Percentiles rank a stretch among this genome's conserved stretches.
Conservation (phyloP, 1,140 invertebrate genomes). For the Pogonus chalceus region DNA sequence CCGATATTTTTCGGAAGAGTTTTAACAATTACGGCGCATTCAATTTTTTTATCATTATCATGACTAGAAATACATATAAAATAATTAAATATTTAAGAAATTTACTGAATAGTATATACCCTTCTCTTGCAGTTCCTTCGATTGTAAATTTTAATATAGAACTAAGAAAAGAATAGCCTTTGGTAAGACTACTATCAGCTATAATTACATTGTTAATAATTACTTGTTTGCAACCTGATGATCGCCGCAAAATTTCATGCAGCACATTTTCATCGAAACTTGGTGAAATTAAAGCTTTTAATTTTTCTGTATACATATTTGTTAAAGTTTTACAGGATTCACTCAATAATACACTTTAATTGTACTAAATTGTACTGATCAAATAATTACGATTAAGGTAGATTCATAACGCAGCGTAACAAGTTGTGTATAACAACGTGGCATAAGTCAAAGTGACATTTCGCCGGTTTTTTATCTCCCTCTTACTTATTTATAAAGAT, state of each 20-base stretch:
- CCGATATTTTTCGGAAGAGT: constrained; percentile 49
- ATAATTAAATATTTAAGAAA: not conserved
- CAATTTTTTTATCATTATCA: constrained; percentile 21
- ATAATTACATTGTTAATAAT: constrained; percentile 33
- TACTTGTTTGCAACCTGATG: constrained; percentile 21
- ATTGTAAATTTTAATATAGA: constrained; percentile 46
- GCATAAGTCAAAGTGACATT: no score
- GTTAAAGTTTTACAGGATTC: no score
- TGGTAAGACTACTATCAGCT: constrained; percentile 34
- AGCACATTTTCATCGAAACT: constrained; percentile 31
- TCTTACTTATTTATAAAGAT: no score
- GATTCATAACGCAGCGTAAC: no score
- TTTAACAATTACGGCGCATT: constrained; percentile 48
- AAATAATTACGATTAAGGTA: no score
- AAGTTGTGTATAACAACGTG: no score
- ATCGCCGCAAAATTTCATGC: constrained; percentile 33
- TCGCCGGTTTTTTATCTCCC: no score
- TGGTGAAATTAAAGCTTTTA: constrained; percentile 11
- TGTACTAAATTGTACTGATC: no score
- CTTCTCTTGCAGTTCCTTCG: constrained; percentile 33
- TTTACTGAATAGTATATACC: constrained; percentile 20
- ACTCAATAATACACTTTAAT: no score
- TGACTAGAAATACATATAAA: constrained; percentile 10
- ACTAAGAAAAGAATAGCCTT: constrained; percentile 58
- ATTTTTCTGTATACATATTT: not conserved